Percentiles rank a stretch among this genome's conserved stretches.
Evolutionary conservation across 2,888 invertebrate genomes (phyloP).

Genomic region (Heterodera filipjevi): DNA sequence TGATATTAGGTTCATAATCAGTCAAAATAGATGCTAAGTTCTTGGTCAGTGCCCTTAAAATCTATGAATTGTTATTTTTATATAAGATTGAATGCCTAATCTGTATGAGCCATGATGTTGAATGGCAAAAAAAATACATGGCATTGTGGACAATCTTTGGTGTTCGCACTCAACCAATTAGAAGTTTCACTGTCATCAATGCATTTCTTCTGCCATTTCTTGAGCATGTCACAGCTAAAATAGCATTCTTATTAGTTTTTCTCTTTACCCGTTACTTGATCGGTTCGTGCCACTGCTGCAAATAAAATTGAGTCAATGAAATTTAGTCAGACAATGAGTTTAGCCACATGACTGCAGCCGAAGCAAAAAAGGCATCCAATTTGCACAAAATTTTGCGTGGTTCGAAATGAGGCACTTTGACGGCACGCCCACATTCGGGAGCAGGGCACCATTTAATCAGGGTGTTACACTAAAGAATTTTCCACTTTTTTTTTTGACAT

Average conservation of each 20-base stretch:
- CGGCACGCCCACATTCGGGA: constrained; percentile 93
- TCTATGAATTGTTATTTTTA: no score
- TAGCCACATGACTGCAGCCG: constrained; percentile 53
- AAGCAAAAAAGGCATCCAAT: constrained; percentile 86
- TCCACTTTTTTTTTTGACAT: no score
- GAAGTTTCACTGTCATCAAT: constrained; percentile 98
- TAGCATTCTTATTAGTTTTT: no score
- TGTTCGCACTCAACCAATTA: constrained; percentile 99
- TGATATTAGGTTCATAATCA: no score
- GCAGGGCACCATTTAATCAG: constrained; percentile 96
- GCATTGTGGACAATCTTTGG: constrained; percentile 97
- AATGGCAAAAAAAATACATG: constrained; percentile 73
- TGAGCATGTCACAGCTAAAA: constrained; percentile 81
- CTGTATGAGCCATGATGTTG: no score
- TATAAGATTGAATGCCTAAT: no score
- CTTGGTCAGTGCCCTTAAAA: no score
- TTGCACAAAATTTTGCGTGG: constrained; percentile 84
- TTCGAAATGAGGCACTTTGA: constrained; percentile 82
- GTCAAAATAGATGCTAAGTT: no score
- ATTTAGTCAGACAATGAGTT: no score
- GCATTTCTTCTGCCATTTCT: constrained; percentile 97
- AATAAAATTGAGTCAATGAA: no score
- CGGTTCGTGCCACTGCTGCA: constrained; percentile 94
- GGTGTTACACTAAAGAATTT: constrained; percentile 80
- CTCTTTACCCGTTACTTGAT: constrained; percentile 69